Evolutionary conservation across 2,113 vertebrate genomes (phyloP), one percentile per base, ranked within the genome.

Genomic region (Sinocyclocheilus maitianheensis): DNA sequence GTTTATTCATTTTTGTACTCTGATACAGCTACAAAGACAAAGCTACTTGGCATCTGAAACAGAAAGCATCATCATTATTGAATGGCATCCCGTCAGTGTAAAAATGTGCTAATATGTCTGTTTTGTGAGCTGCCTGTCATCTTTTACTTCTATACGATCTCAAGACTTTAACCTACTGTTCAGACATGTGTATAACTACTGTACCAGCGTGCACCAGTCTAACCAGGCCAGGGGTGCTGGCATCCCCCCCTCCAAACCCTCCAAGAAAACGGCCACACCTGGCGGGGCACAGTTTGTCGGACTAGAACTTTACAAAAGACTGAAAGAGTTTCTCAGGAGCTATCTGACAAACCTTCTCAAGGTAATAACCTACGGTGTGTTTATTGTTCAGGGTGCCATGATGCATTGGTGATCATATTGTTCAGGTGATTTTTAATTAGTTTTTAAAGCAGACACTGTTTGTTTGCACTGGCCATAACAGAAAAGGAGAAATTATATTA

Each of bases 131-230:
- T 20, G 5, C 9, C n/a, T 87, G 20, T 78, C 26, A 53, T 58
- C 2, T 10, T 78, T 34, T 58, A 11, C 48, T 77, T 26, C 11
- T 53, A 24, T 69, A 30, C 22, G 22, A 88, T 93, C 95, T 85
- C 76, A 12, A 37, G 88, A 93, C 96, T 96, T 97, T 97, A 94
- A 97, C 93, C 69, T 46, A 7, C 80, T 20, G 74, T 18, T 87
- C 94, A 99, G 98, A 95, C 98, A 99, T 89, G 98, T 99, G 92
- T 99, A 99, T 96, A 99, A 99, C 96, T 99, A 99, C 94, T 99
- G 98, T 92, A 99, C 98, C 78, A 99, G 98, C 51, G 98, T 99
- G 87, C 98, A 99, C 92, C 98, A 99, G 94, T 98, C 98, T 72
- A 98, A 96, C 94, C 97, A 98, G 92, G 96, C 96, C 24, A 90